Base-by-base conservation (phyloP, 92 coral and sea anemone genomes). In the Isaurus tuberculatus region DNA sequence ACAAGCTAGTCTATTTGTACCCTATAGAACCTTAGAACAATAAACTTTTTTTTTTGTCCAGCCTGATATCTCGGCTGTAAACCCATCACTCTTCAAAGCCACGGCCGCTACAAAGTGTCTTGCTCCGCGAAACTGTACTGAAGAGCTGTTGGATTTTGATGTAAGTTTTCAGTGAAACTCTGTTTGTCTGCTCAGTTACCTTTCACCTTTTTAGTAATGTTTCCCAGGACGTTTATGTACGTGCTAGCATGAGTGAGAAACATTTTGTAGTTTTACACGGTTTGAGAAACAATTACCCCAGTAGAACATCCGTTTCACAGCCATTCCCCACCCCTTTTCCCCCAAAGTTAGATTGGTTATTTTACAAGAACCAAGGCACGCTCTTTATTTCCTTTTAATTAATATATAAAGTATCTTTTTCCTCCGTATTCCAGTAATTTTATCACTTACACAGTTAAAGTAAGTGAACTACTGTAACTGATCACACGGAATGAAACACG, bases 91-190 rank as follows among this genome's bases (percentile, higher is more conserved):
- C 20, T 27, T 32, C 34, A 69, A 58, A 55, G 70, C 16, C 25
- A 57, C 57, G 82, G 82, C 32, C 82, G 25, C 14, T 36, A 61
- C 82, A 77, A 65, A 29, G 36, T 23, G 17, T 26, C 53, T 9
- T 34, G 82, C 82, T 43, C 55, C 19, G 33, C 69, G 51, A 33
- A 22, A 58, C 82, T 36, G 70, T 36, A 77, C 82, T 36, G 53
- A 57, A 42, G 82, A 77, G 36, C 55, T 77, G 11, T 22, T 77
- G 34, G 69, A 58, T 77, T 77, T 57, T 22, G 82, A 77, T 32
- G 82, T 77, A 77, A 77, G 57, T 58, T 10, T 19, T 75, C 9
- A 1, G 3, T 2, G 23, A 37, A n/a, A 8, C 36, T 26, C 23
- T 17, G 55, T 34, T 77, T 37, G 11, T 34, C 33, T 8, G 2